These are phyloP conservation scores for Popillia japonica DNA, from an alignment of 1,140 invertebrate species.

Conservation along the genomic window DNA sequence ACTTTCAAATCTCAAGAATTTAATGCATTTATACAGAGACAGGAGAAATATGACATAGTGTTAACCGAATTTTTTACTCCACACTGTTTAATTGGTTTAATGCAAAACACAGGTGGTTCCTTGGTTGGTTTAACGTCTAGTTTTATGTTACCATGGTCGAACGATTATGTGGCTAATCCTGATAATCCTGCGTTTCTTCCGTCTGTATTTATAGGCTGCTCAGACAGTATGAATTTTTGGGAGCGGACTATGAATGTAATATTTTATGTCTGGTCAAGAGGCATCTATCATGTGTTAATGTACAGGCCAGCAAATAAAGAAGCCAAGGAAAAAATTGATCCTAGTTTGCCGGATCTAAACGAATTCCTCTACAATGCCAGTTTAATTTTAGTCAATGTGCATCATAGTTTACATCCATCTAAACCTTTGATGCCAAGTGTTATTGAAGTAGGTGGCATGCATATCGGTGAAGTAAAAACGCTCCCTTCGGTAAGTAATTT, in stretches of 20 bases:
- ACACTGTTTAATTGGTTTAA: conserved; percentile 65
- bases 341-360: conserved; percentile 65
- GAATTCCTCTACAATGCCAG: conserved; percentile 66
- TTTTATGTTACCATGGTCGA: conserved; percentile 67
- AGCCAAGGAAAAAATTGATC: conserved; percentile 58
- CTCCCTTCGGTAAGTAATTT: conserved; percentile 61
- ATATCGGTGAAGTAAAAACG: conserved; percentile 64
- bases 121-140: conserved; percentile 67
- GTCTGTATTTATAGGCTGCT: conserved; percentile 54
- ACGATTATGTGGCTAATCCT: conserved; percentile 61
- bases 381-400: conserved; percentile 68
- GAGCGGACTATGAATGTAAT: conserved; percentile 59
- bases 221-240: conserved; percentile 64
- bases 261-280: conserved; percentile 45
- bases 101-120: conserved; percentile 59
- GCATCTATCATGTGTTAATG: conserved; percentile 15
- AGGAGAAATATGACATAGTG: conserved; percentile 68
- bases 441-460: conserved; percentile 69
- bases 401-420: conserved; percentile 67
- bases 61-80: conserved; percentile 73
- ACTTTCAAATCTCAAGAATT: conserved; percentile 54
- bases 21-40: conserved; percentile 53
- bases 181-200: conserved; percentile 42
- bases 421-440: conserved; percentile 66
- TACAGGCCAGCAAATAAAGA: conserved; percentile 8